Evolutionary conservation across 1,140 invertebrate genomes (phyloP).

Genomic region (Cotesia typhae): DNA sequence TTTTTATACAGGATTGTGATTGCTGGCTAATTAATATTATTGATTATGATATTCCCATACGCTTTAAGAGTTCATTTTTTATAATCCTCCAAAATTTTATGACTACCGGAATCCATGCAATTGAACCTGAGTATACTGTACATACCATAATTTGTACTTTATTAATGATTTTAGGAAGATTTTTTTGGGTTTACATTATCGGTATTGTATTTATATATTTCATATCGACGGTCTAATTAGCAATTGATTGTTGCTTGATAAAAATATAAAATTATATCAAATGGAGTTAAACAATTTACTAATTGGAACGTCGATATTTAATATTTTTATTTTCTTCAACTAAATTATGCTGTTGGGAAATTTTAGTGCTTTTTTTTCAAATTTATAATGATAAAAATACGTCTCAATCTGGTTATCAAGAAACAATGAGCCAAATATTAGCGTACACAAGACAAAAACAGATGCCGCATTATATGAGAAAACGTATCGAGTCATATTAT

Average conservation of each 20-base stretch:
- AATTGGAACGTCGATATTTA: too few species aligned
- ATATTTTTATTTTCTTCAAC: background rate
- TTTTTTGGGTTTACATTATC: conserved; percentile 56
- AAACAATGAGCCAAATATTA: conserved; percentile 56
- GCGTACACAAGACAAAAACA: conserved; percentile 59
- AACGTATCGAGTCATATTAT: conserved; percentile 55
- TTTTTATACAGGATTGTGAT: conserved; percentile 47
- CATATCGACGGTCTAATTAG: background rate
- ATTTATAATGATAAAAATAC: conserved; percentile 48
- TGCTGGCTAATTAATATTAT: conserved; percentile 48
- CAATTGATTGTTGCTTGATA: too few species aligned
- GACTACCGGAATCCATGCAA: conserved; percentile 51
- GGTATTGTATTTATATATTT: conserved; percentile 43
- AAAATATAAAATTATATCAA: too few species aligned
- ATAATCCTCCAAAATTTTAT: conserved; percentile 58
- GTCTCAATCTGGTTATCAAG: conserved; percentile 54
- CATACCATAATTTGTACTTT: conserved; percentile 50
- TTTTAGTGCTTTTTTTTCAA: conserved; percentile 54
- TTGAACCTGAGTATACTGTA: conserved; percentile 40
- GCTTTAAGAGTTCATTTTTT: conserved; percentile 51
- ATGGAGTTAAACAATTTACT: too few species aligned
- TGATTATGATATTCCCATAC: conserved; percentile 31
- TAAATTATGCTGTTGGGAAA: conserved; percentile 8
- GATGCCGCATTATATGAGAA: conserved; percentile 54
- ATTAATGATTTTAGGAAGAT: conserved; percentile 55